phyloP scores from a whole-genome alignment of 2,888 invertebrate genomes.

The Gymnoscelis rufifasciata region DNA sequence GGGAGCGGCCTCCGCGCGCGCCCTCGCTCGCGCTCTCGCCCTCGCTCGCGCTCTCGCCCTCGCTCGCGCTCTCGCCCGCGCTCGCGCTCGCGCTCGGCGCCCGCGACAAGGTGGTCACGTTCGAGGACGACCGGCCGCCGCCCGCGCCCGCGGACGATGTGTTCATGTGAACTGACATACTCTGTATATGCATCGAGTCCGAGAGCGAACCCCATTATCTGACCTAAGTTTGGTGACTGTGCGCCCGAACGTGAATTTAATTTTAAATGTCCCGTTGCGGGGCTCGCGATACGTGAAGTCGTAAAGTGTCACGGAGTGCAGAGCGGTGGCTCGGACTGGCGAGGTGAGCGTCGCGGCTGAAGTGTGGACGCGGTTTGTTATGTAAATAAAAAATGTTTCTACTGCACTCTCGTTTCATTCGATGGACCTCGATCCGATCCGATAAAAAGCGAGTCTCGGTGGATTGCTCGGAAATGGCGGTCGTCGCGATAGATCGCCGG shows the following conservation, averaged over 20 bases:
- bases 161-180: constrained; percentile 92
- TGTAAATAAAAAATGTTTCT: constrained; percentile 50
- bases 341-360: too few relatives aligned
- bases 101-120: constrained; percentile 90
- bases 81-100: constrained; percentile 62
- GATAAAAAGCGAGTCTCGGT: constrained; percentile 3
- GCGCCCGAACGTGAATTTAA: too few relatives aligned
- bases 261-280: too few relatives aligned
- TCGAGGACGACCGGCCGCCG: constrained; percentile 83
- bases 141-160: constrained; percentile 81
- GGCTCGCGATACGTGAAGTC: too few relatives aligned
- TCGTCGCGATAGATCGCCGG: constrained; percentile 13
- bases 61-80: constrained; percentile 38
- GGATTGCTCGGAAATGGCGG: too few relatives aligned
- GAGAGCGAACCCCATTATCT: too few relatives aligned
- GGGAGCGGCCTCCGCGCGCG: constrained; percentile 29
- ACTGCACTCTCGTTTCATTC: constrained; percentile 24
- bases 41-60: constrained; percentile 57
- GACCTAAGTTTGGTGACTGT: too few relatives aligned
- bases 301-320: too few relatives aligned
- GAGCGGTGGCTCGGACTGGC: too few relatives aligned
- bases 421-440: constrained; percentile 5
- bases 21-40: constrained; percentile 56
- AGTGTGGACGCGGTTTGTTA: constrained; percentile 59
- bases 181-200: too few relatives aligned